Conservation (phyloP, 2,113 vertebrate species). For the Alethe diademata region DNA sequence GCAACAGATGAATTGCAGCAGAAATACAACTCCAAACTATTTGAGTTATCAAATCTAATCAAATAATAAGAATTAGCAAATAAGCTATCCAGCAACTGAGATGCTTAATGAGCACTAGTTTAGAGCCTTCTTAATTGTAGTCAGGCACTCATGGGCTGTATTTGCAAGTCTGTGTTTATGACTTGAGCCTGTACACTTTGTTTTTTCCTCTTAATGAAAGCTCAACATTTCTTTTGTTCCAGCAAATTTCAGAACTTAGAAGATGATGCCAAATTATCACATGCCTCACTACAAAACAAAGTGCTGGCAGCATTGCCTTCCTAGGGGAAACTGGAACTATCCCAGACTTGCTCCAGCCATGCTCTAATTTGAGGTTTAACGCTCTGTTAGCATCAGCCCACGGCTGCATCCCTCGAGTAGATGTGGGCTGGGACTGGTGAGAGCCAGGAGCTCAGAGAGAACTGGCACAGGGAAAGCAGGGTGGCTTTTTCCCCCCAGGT, state of each 20-base stretch:
- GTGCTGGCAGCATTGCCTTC: conserved; percentile 12
- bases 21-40: neutral
- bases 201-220: conserved; percentile 30
- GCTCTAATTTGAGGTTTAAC: neutral
- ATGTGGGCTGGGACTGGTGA: neutral
- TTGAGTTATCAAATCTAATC: neutral
- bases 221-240: conserved; percentile 42
- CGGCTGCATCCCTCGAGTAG: fast-evolving
- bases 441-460: neutral
- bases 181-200: neutral
- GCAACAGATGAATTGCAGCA: neutral
- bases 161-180: conserved; percentile 17
- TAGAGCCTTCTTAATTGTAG: neutral
- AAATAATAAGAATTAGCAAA: neutral
- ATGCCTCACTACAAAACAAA: conserved; percentile 27
- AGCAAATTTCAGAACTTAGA: conserved; percentile 3
- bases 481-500: neutral
- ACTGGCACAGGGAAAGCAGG: neutral
- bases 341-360: neutral
- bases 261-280: conserved; percentile 15
- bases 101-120: neutral
- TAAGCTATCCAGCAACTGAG: neutral
- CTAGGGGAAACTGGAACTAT: neutral
- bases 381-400: neutral
- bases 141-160: neutral